A percentile compares a stretch with the other conserved stretches of the same genome.
These are phyloP conservation scores for Drosophila triauraria DNA, from an alignment of 1,140 invertebrate genomes.

Conservation along the genomic window DNA sequence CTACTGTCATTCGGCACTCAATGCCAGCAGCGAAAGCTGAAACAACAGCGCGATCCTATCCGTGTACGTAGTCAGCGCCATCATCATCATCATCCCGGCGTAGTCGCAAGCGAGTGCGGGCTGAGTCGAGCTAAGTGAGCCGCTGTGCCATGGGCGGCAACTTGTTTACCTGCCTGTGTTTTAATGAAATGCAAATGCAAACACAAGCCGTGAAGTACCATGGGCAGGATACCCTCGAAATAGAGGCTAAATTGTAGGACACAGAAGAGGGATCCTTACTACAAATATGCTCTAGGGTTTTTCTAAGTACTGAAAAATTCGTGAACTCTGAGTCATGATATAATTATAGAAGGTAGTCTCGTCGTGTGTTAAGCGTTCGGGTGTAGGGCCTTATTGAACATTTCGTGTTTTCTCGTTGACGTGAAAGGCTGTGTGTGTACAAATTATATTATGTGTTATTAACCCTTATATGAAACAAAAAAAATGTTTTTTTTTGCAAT, in stretches of 20 bases:
- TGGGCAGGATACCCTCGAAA: conserved; percentile 10
- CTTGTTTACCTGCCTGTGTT: conserved; percentile 73
- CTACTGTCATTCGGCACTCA: conserved; percentile 56
- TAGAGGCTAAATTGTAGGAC: too few species aligned
- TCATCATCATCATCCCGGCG: conserved; percentile 25
- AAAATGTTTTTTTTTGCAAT: too few species aligned
- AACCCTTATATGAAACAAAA: too few species aligned
- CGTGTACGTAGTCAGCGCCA: neutral
- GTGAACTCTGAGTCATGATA: too few species aligned
- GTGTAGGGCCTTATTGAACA: too few species aligned
- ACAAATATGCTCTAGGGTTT: neutral
- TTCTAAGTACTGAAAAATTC: neutral
- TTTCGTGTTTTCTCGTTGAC: too few species aligned
- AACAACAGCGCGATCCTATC: conserved; percentile 42
- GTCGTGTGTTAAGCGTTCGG: too few species aligned
- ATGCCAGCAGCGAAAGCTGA: conserved; percentile 52
- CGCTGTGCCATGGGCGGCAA: conserved; percentile 45
- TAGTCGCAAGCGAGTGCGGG: conserved; percentile 26
- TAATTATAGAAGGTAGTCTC: too few species aligned
- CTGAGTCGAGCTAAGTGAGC: conserved; percentile 30
- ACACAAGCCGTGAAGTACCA: conserved; percentile 55
- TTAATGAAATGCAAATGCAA: conserved; percentile 82
- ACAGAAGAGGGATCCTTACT: neutral
- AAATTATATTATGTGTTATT: too few species aligned
- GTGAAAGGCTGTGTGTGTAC: too few species aligned